Evolutionary conservation across 2,888 invertebrate species (phyloP).

Genomic region (Nudaria mundana): DNA sequence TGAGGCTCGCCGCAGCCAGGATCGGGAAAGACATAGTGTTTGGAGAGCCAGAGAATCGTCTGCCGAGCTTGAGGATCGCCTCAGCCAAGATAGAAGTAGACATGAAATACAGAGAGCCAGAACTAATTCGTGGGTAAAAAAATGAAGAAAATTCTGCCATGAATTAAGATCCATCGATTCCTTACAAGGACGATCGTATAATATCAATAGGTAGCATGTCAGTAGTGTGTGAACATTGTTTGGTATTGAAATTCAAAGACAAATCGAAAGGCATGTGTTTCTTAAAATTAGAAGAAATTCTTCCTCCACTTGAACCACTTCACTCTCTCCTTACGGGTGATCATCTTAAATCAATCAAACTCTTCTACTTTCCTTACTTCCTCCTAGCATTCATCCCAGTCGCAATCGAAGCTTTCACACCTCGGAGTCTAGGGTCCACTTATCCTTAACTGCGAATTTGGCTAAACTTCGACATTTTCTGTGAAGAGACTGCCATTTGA

Average conservation of each 20-base stretch:
- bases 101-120: not conserved
- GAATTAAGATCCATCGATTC: slow-evolving; percentile 26
- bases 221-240: slow-evolving; percentile 26
- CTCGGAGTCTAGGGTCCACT: no score
- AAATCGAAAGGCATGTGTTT: slow-evolving; percentile 24
- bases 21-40: slow-evolving; percentile 14
- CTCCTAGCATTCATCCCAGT: no score
- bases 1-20: slow-evolving; percentile 16
- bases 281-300: slow-evolving; percentile 21
- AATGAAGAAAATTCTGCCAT: slow-evolving; percentile 22
- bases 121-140: not conserved
- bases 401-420: no score
- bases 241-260: slow-evolving; percentile 8
- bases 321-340: slow-evolving; percentile 7
- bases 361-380: no score
- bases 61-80: no score
- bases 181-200: slow-evolving; percentile 27
- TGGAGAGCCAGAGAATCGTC: slow-evolving; percentile 2
- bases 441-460: no score
- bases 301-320: slow-evolving; percentile 20
- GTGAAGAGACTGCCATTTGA: no score
- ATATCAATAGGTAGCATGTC: slow-evolving; percentile 29
- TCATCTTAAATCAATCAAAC: not conserved
- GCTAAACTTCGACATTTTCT: no score
- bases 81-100: not conserved